Percentiles rank a stretch among this genome's conserved stretches.
Evolutionary conservation across 2,113 vertebrate species (phyloP).

Genomic region (Cyanistes caeruleus): DNA sequence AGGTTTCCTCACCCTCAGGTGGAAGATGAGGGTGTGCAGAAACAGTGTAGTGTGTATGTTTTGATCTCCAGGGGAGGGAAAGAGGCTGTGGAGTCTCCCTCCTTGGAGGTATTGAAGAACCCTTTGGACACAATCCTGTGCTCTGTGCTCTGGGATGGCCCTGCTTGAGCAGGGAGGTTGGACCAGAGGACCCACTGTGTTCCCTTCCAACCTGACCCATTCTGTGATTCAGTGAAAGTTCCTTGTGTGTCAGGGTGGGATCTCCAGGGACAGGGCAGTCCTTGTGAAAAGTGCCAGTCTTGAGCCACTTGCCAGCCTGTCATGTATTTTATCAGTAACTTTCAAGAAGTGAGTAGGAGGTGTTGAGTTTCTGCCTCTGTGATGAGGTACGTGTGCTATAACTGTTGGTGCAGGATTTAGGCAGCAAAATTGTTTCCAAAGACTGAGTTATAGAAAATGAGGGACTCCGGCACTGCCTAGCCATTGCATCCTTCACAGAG

Average conservation of each 20-base stretch:
- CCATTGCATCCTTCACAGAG: fast-evolving
- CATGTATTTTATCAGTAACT: not conserved
- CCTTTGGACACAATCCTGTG: not conserved
- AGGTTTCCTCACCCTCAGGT: not conserved
- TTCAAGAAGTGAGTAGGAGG: not conserved
- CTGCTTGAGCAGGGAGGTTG: not conserved
- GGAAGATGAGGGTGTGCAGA: not conserved
- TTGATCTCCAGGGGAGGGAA: not conserved
- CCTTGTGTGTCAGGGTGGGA: not conserved
- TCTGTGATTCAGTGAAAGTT: not conserved
- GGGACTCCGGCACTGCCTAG: not conserved
- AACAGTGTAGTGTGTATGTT: not conserved
- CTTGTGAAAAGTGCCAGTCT: not conserved
- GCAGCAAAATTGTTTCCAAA: not conserved
- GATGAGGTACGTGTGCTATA: fast-evolving
- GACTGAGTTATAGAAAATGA: not conserved
- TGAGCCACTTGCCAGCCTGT: not conserved
- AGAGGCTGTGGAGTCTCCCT: not conserved
- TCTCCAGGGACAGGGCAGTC: not conserved
- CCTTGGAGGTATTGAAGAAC: not conserved
- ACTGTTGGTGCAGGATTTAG: not conserved
- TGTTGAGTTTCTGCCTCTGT: not conserved
- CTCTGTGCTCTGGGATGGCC: not conserved
- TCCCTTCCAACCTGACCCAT: not conserved
- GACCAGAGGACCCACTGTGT: not conserved